phyloP scores from a whole-genome alignment of 2,113 vertebrate species.

The Acanthisitta chloris region DNA sequence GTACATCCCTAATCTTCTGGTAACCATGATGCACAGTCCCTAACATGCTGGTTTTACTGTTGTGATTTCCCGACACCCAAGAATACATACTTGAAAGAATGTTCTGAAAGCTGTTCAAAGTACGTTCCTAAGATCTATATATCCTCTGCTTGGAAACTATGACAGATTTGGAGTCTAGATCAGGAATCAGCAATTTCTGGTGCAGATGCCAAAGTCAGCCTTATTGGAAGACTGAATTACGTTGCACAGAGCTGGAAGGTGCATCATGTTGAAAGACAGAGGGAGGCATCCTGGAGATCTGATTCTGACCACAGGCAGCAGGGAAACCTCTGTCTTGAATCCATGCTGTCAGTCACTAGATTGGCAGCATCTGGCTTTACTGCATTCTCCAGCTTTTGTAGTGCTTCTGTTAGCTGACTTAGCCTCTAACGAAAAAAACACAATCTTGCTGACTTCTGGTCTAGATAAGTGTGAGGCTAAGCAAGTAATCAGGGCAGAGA shows the following conservation, averaged over 20 bases:
- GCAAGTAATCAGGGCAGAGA: not conserved
- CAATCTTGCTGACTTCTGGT: conserved; percentile 59
- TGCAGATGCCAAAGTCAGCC: conserved; percentile 5
- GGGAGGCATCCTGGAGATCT: not conserved
- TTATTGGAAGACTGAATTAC: not conserved
- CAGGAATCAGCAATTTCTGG: conserved; percentile 60
- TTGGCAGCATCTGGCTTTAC: not conserved
- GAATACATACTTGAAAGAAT: conserved; percentile 67
- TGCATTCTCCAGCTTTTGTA: conserved; percentile 40
- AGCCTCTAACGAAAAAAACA: not conserved
- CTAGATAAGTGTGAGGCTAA: conserved; percentile 40
- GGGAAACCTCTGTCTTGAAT: not conserved
- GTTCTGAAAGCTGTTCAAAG: conserved; percentile 69
- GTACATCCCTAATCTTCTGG: conserved; percentile 65
- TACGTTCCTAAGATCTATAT: conserved; percentile 67
- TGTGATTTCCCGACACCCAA: conserved; percentile 62
- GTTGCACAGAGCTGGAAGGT: conserved; percentile 9
- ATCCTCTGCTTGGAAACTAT: conserved; percentile 56
- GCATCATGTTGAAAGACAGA: not conserved
- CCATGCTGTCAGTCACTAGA: not conserved
- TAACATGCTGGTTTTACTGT: conserved; percentile 64
- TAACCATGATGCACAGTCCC: conserved; percentile 66
- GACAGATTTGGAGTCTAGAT: conserved; percentile 57
- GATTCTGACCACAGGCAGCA: not conserved
- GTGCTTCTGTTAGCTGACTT: conserved; percentile 17